Conservation (phyloP, 2,888 invertebrate species). For the Hirtodrosophila alboralis region DNA sequence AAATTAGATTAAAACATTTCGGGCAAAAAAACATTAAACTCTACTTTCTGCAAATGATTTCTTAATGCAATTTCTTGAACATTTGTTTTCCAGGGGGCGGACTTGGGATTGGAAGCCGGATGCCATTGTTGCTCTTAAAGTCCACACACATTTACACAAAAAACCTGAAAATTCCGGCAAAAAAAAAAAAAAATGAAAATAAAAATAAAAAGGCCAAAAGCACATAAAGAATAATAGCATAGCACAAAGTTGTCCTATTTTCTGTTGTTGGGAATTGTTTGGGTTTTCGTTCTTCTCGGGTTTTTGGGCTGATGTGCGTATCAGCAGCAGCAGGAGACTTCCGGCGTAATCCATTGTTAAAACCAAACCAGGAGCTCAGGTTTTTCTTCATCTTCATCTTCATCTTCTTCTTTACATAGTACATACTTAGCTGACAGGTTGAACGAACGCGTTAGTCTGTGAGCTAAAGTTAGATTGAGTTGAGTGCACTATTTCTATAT, state of each 20-base stretch:
- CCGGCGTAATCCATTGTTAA: slow-evolving; percentile 53
- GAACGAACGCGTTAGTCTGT: slow-evolving; percentile 37
- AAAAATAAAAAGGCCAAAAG: slow-evolving; percentile 20
- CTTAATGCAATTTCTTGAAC: slow-evolving; percentile 70
- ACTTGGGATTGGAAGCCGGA: slow-evolving; percentile 40
- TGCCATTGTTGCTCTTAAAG: slow-evolving; percentile 60
- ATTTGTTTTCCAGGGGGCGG: slow-evolving; percentile 20
- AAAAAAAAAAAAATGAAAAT: no score
- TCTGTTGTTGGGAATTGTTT: slow-evolving; percentile 12
- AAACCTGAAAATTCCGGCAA: slow-evolving; percentile 28
- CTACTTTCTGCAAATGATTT: slow-evolving; percentile 73
- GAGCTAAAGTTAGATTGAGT: slow-evolving; percentile 11
- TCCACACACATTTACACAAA: slow-evolving; percentile 11
- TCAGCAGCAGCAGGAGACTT: slow-evolving; percentile 33
- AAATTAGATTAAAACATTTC: slow-evolving; percentile 66
- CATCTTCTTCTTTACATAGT: no score
- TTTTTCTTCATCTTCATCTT: no score
- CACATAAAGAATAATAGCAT: slow-evolving; percentile 70
- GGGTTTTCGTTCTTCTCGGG: background rate
- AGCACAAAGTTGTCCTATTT: slow-evolving; percentile 32
- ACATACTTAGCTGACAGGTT: slow-evolving; percentile 43
- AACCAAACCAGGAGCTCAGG: slow-evolving; percentile 29
- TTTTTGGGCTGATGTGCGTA: slow-evolving; percentile 44
- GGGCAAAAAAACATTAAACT: slow-evolving; percentile 11
- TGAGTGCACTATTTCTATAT: slow-evolving; percentile 32